Evolutionary conservation across 2,797 vertebrate genomes (phyloP), one percentile per base, ranked within the genome.

Genomic region (Hybognathus amarus): DNA sequence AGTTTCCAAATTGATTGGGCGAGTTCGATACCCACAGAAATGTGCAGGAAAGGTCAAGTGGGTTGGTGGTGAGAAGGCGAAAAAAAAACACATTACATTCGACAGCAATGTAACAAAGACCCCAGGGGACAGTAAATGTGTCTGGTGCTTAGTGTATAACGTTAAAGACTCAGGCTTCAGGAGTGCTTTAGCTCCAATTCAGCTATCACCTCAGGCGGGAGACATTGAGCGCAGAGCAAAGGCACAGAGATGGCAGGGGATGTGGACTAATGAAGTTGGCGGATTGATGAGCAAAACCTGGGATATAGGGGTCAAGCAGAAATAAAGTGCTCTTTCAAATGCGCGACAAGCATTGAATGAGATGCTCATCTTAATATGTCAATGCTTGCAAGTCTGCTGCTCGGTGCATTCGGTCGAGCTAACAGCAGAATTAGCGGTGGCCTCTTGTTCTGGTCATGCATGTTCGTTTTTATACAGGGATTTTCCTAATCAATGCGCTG

Each of bases 1-100:
- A 86, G 83, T 81, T 89, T 88, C 74, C 15, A 66, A 86, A 91
- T 90, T 86, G 88, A 90, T 89, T 74, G 61, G 12, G 4, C 0
- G 68, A 80, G 82, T 87, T 89, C 86, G 81, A 86, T 88, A 87
- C 59, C 69, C 79, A 81, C 56, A 54, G 77, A 87, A 75, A 83
- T 82, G 71, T 45, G 24, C 74, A 81, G 77, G 42, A 88, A 88
- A 89, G 79, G 86, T 85, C 85, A 83, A 80, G 70, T 70, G 74
- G 74, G 66, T 82, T 36, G 68, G 70, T 85, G 64, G 74, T 59
- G 10, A 82, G 80, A 80, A 54, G 52, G 6, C 45, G 45, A 2
- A 79, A 33, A 79, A 33, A 79, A 70, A 79, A 80, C 24, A 63
- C 36, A 70, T 83, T 76, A 83, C 38, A 56, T 79, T 61, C 76